Percentiles rank a stretch among this genome's conserved stretches.
Conservation (phyloP, 2,888 invertebrate genomes). For the Drosophila antonietae region DNA sequence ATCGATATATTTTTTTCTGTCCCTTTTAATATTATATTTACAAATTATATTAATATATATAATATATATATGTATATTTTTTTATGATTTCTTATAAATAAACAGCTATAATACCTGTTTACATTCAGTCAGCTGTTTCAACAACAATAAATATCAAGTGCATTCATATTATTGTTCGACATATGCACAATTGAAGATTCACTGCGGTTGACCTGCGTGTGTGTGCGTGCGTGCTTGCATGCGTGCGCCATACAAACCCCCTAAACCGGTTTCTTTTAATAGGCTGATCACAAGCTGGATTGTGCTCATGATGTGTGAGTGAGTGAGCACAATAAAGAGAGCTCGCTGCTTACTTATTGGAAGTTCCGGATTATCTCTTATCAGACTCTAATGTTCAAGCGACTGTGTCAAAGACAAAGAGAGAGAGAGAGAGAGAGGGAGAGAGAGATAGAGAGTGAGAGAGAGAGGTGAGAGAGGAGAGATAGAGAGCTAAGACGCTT, state of each 20-base stretch:
- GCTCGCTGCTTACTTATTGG: constrained; percentile 15
- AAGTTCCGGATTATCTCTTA: constrained; percentile 42
- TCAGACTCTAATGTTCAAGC: constrained; percentile 7
- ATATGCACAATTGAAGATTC: constrained; percentile 20
- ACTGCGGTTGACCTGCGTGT: not conserved
- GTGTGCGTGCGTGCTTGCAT: not conserved
- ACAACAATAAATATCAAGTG: not conserved
- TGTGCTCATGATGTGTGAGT: constrained; percentile 7
- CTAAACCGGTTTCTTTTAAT: constrained; percentile 38
- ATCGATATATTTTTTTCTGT: too few species aligned
- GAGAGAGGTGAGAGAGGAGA: not conserved
- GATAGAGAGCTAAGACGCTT: constrained; percentile 2
- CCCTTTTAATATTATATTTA: too few species aligned
- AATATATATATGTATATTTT: too few species aligned
- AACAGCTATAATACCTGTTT: not conserved
- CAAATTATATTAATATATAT: too few species aligned
- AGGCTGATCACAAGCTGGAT: constrained; percentile 29
- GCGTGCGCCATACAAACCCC: constrained; percentile 11
- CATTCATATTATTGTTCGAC: constrained; percentile 13
- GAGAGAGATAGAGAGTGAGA: not conserved
- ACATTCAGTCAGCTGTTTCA: not conserved
- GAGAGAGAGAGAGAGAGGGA: not conserved
- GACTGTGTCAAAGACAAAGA: not conserved
- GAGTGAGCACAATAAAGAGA: constrained; percentile 10
- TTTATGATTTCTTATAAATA: not conserved